These are phyloP conservation scores for Eupithecia exiguata DNA, from an alignment of 2,888 invertebrate genomes.

Conservation along the genomic window DNA sequence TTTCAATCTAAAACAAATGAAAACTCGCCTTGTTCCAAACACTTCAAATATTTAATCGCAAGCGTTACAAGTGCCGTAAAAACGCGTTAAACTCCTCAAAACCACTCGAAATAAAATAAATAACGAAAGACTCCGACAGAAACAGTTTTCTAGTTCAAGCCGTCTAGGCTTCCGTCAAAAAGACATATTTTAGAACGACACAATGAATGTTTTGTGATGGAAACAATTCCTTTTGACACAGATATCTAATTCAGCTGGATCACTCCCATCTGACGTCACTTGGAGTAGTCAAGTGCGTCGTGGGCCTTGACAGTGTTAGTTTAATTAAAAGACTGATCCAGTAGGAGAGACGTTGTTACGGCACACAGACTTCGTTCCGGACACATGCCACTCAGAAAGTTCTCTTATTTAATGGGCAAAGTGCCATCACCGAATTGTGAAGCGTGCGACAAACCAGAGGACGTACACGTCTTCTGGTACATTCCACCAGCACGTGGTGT, in stretches of 20 bases:
- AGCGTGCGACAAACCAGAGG: too few relatives aligned
- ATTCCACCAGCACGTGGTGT: too few relatives aligned
- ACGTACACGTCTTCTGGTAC: too few relatives aligned
- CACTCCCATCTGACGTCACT: background rate
- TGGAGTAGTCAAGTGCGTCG: too few relatives aligned
- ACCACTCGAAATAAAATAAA: slow-evolving; percentile 14
- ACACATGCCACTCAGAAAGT: too few relatives aligned
- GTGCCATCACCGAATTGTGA: too few relatives aligned
- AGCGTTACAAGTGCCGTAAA: background rate
- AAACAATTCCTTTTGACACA: slow-evolving; percentile 46
- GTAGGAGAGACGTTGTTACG: too few relatives aligned
- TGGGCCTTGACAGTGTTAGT: too few relatives aligned
- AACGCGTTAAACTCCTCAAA: slow-evolving; percentile 8
- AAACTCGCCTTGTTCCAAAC: background rate
- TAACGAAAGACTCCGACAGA: background rate
- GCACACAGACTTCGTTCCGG: too few relatives aligned
- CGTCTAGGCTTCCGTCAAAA: slow-evolving; percentile 43
- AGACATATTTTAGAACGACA: slow-evolving; percentile 49
- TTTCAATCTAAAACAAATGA: background rate
- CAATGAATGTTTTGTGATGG: slow-evolving; percentile 47
- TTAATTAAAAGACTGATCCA: too few relatives aligned
- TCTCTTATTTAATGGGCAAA: too few relatives aligned
- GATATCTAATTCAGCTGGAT: slow-evolving; percentile 9
- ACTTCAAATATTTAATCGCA: background rate
- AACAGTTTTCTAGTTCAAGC: slow-evolving; percentile 6